Percentiles rank a stretch among this genome's conserved stretches.
Conservation (phyloP, 2,797 vertebrate genomes). For the Melanotaenia pygmaea region DNA sequence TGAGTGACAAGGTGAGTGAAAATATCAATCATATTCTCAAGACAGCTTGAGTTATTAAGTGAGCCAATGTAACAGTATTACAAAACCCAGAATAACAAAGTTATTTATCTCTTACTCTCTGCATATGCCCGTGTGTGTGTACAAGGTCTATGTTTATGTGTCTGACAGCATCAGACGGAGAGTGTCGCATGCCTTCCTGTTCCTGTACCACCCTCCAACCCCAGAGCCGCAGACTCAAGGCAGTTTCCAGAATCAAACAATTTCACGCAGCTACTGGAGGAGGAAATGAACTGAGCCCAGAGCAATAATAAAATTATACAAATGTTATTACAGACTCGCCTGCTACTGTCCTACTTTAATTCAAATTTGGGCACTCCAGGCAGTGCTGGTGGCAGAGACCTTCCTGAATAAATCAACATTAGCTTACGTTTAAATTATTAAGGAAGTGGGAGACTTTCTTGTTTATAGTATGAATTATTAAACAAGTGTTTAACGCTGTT, state of each 20-base stretch:
- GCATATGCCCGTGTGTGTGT: conserved; percentile 18
- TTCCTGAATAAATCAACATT: conserved; percentile 99
- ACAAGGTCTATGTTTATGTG: conserved; percentile 57
- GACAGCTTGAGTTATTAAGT: conserved; percentile 83
- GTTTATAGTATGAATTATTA: conserved; percentile 99
- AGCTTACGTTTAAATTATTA: conserved; percentile 99
- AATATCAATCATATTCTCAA: conserved; percentile 78
- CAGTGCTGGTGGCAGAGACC: conserved; percentile 91
- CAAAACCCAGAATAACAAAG: conserved; percentile 80
- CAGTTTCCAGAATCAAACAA: conserved; percentile 97
- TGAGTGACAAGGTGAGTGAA: conserved; percentile 81
- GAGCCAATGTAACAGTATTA: conserved; percentile 80
- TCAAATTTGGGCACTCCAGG: conserved; percentile 95
- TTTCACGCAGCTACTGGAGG: conserved; percentile 99
- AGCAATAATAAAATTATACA: conserved; percentile 99
- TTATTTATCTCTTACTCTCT: conserved; percentile 73
- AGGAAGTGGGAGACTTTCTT: conserved; percentile 96
- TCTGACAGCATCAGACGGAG: conserved; percentile 79
- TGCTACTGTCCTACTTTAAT: conserved; percentile 99
- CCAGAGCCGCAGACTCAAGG: conserved; percentile 95
- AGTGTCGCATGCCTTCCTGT: conserved; percentile 87
- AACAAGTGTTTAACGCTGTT: conserved; percentile 91
- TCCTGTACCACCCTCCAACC: conserved; percentile 88
- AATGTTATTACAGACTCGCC: conserved; percentile 99
- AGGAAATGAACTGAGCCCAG: conserved; percentile 99